phyloP scores from a whole-genome alignment of 2,888 invertebrate species.

The Caenorhabditis uteleia region DNA sequence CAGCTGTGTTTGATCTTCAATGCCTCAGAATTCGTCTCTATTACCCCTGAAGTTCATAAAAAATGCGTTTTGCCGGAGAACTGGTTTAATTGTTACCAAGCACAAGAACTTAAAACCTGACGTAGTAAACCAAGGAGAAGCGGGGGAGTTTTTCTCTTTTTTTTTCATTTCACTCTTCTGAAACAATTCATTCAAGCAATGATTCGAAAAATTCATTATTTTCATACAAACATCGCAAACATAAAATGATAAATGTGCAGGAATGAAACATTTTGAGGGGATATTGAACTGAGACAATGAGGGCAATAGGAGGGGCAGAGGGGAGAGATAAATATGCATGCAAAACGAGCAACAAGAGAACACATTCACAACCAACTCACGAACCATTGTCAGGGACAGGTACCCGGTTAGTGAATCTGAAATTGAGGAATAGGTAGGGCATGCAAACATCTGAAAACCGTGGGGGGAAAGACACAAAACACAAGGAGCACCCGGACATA shows the following conservation, averaged over 20 bases:
- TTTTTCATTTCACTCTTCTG: constrained; percentile 11
- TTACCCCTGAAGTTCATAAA: constrained; percentile 31
- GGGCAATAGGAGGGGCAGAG: too few species aligned
- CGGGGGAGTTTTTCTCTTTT: not conserved
- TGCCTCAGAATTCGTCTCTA: constrained; percentile 40
- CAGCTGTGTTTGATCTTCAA: constrained; percentile 24
- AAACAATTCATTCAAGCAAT: too few species aligned
- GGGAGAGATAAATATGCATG: constrained; percentile 30
- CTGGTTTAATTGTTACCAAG: too few species aligned
- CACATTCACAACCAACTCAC: constrained; percentile 40
- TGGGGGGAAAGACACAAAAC: not conserved
- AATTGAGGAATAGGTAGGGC: constrained; percentile 7
- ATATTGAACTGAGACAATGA: too few species aligned
- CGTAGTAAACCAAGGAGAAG: too few species aligned
- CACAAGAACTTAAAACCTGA: too few species aligned
- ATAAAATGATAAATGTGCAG: constrained; percentile 7
- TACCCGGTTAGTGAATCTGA: constrained; percentile 43
- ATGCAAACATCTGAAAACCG: not conserved
- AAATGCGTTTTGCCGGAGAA: not conserved
- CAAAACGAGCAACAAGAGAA: too few species aligned
- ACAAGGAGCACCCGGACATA: not conserved
- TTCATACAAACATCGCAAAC: constrained; percentile 22
- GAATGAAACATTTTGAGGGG: too few species aligned
- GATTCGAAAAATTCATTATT: constrained; percentile 21
- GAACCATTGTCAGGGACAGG: constrained; percentile 39